Percentiles rank a stretch among this genome's conserved stretches.
Evolutionary conservation across 2,797 vertebrate species (phyloP).

Genomic region (Varecia variegata): DNA sequence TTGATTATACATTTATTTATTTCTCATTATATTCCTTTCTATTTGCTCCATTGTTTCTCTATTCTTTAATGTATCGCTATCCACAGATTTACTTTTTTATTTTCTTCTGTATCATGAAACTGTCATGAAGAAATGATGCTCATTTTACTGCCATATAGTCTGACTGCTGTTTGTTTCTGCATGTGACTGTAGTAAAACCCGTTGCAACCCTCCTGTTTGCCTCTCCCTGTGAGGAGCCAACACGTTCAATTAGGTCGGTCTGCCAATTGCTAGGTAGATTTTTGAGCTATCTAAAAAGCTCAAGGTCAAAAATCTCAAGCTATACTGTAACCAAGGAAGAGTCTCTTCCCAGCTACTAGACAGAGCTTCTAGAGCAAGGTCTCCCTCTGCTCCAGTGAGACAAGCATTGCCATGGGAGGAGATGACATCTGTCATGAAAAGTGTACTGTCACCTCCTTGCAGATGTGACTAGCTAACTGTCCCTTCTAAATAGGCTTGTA

Average conservation of each 20-base stretch:
- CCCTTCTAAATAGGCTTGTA: neutral
- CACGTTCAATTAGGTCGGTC: neutral
- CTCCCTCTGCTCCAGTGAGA: neutral
- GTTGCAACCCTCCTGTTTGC: neutral
- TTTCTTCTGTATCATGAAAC: neutral
- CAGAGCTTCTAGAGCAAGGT: neutral
- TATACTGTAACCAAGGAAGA: neutral
- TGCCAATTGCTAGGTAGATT: neutral
- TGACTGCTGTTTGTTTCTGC: neutral
- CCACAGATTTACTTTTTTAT: neutral
- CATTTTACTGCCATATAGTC: neutral
- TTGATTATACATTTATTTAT: conserved; percentile 31
- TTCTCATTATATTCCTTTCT: conserved; percentile 7
- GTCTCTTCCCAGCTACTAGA: neutral
- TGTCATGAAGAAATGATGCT: neutral
- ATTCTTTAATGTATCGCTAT: neutral
- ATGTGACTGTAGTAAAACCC: neutral
- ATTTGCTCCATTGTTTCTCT: conserved; percentile 12
- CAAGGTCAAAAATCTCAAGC: neutral
- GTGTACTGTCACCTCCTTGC: neutral
- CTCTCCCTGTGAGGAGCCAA: neutral
- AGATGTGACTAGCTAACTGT: neutral
- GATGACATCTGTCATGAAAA: neutral
- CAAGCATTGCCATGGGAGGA: neutral
- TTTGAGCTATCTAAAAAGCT: neutral